A percentile compares a stretch with the other conserved stretches of the same genome.
phyloP scores from a whole-genome alignment of 53 echinoderm and acorn worm species.

The Apostichopus leukothele region DNA sequence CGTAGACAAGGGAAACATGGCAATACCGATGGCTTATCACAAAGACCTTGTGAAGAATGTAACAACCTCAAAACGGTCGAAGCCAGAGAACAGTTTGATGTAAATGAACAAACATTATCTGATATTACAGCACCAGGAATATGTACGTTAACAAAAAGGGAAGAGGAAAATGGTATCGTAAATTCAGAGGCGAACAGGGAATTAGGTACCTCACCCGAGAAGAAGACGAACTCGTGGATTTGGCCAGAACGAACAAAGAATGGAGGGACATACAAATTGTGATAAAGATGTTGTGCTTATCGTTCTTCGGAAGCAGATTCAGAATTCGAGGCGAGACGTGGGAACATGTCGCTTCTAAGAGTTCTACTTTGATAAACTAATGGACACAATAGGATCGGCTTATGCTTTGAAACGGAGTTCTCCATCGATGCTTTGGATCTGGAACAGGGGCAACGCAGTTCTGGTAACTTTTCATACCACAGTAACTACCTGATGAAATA shows the following conservation, averaged over 20 bases:
- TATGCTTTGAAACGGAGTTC: background rate
- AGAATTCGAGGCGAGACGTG: background rate
- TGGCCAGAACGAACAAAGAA: background rate
- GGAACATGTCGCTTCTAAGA: background rate
- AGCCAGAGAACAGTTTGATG: no score
- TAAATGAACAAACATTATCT: no score
- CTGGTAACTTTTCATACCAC: slow-evolving; percentile 23
- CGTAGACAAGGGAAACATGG: slow-evolving; percentile 14
- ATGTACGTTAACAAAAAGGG: background rate
- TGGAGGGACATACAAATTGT: background rate
- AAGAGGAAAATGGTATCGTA: background rate
- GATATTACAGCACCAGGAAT: background rate
- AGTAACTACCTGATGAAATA: slow-evolving; percentile 12
- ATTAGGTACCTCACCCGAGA: background rate
- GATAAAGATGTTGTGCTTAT: background rate
- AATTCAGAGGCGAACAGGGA: background rate
- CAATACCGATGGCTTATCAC: no score
- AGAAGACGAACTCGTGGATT: background rate
- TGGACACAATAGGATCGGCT: slow-evolving; percentile 34
- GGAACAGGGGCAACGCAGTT: background rate
- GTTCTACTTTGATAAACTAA: background rate
- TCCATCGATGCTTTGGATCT: background rate
- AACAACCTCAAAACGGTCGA: no score
- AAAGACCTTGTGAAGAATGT: no score
- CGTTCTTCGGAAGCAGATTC: background rate